Conservation (phyloP, 2,797 vertebrate genomes). For the Chrysocyon brachyurus region DNA sequence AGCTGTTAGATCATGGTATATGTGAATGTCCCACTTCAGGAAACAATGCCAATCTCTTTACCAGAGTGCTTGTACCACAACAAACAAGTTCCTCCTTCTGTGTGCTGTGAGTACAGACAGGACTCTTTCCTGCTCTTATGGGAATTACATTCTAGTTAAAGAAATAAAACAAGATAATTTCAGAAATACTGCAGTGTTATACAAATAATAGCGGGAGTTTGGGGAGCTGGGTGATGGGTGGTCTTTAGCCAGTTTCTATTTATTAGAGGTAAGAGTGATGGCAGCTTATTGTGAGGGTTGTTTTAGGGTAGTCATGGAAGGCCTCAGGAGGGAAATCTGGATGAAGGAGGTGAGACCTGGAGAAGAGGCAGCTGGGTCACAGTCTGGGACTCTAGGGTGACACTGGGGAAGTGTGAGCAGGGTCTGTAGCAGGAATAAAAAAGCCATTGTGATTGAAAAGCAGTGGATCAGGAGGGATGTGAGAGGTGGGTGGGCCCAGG, state of each 20-base stretch:
- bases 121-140: background rate
- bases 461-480: background rate
- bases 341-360: background rate
- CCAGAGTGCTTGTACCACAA: background rate
- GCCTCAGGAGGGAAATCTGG: background rate
- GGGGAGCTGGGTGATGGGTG: background rate
- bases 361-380: background rate
- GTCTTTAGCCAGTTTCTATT: background rate
- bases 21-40: conserved; percentile 24
- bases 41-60: background rate
- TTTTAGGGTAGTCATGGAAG: background rate
- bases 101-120: background rate
- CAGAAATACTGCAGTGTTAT: background rate
- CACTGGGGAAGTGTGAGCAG: background rate
- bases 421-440: background rate
- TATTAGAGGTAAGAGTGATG: background rate
- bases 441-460: background rate
- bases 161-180: background rate
- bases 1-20: background rate
- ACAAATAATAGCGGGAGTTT: background rate
- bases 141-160: background rate
- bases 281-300: background rate
- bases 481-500: background rate
- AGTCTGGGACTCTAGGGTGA: background rate
- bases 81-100: background rate